A percentile compares a stretch with the other conserved stretches of the same genome.
Evolutionary conservation across 2,113 vertebrate species (phyloP).

Genomic region (Micromys minutus): DNA sequence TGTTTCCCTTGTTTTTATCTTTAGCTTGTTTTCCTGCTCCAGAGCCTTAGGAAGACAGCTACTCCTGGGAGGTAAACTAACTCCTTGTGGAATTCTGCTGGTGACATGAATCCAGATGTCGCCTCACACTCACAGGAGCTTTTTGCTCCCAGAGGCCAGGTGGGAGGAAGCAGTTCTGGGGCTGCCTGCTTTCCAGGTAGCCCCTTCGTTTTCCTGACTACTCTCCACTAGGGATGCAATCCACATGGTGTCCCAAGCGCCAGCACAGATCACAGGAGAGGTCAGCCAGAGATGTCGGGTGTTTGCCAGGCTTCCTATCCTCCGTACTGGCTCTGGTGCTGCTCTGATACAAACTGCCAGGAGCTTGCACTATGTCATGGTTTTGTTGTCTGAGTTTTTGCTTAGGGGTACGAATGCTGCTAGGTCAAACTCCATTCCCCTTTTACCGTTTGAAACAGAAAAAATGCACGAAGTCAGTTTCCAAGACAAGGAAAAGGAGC

Average conservation of each 20-base stretch:
- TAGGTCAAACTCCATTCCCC: conserved; percentile 10
- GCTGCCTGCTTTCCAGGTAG: accelerated
- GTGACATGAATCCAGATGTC: neutral
- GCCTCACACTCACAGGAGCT: neutral
- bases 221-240: neutral
- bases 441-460: conserved; percentile 85
- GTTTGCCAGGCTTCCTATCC: neutral
- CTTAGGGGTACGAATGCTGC: neutral
- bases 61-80: conserved; percentile 50
- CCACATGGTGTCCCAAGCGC: neutral
- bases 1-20: neutral
- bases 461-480: conserved; percentile 93
- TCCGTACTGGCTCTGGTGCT: neutral
- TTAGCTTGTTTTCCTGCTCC: conserved; percentile 29
- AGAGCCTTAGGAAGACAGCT: conserved; percentile 43
- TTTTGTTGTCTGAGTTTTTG: conserved; percentile 1
- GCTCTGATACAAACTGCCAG: neutral
- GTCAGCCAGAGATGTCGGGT: neutral
- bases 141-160: neutral
- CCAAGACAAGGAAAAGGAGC: conserved; percentile 93
- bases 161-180: neutral
- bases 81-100: conserved; percentile 24
- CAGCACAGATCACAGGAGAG: neutral
- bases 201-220: accelerated
- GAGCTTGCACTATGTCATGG: conserved; percentile 16